Evolutionary conservation across 2,888 invertebrate species (phyloP).

Genomic region (Hedychridium roseum): DNA sequence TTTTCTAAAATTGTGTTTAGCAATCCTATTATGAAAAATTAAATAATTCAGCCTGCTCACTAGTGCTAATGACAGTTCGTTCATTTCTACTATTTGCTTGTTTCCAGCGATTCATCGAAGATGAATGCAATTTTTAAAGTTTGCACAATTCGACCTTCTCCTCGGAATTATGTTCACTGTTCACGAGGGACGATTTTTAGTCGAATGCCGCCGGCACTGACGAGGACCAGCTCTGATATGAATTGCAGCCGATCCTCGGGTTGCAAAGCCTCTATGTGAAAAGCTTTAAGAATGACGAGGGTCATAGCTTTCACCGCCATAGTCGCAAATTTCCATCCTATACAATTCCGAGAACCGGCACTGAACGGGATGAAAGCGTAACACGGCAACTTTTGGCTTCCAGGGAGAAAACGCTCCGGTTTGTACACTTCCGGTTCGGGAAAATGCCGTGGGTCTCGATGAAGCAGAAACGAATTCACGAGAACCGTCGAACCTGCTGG

Average conservation of each 20-base stretch:
- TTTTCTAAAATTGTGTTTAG: neutral
- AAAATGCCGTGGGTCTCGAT: slow-evolving; percentile 65
- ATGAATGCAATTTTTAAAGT: no score
- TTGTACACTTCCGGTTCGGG: slow-evolving; percentile 66
- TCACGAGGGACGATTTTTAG: slow-evolving; percentile 45
- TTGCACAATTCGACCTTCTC: no score
- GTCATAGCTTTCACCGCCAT: slow-evolving; percentile 61
- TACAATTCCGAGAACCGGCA: slow-evolving; percentile 63
- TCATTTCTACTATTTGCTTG: no score
- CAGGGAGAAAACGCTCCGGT: slow-evolving; percentile 67
- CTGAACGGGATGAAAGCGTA: slow-evolving; percentile 64
- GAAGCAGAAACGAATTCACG: slow-evolving; percentile 59
- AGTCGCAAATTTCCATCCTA: slow-evolving; percentile 60
- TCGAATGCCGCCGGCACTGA: slow-evolving; percentile 47
- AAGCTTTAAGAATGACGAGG: slow-evolving; percentile 61
- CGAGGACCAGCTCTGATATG: slow-evolving; percentile 64
- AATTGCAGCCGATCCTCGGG: slow-evolving; percentile 61
- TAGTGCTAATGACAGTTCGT: no score
- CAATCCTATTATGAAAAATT: neutral
- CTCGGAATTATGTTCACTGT: neutral
- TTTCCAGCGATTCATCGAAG: no score
- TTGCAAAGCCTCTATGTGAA: slow-evolving; percentile 59
- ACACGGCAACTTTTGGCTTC: slow-evolving; percentile 56
- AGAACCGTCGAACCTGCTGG: slow-evolving; percentile 57
- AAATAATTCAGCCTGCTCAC: no score